Evolutionary conservation across 2,797 vertebrate genomes (phyloP).

Genomic region (Vipera latastei): DNA sequence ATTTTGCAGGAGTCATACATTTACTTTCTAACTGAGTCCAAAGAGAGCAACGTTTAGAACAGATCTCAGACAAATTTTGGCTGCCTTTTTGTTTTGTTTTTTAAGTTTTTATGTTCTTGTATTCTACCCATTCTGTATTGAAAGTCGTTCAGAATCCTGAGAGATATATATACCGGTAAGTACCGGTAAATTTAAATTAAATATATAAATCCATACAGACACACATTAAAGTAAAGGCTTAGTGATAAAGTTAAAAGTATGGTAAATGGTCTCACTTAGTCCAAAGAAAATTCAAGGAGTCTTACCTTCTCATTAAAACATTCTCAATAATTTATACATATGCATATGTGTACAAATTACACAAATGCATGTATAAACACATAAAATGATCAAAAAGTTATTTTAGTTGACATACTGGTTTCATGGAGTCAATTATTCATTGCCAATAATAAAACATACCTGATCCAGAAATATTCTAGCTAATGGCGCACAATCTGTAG

Average conservation of each 20-base stretch:
- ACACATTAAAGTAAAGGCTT: neutral
- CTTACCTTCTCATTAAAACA: neutral
- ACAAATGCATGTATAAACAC: neutral
- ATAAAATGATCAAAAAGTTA: neutral
- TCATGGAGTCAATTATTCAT: neutral
- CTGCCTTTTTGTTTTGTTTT: neutral
- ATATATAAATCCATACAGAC: too few relatives aligned
- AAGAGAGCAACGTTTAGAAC: too few relatives aligned
- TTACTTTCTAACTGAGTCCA: neutral
- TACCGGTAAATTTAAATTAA: too few relatives aligned
- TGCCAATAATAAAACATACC: slow-evolving; percentile 71
- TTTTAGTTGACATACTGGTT: neutral
- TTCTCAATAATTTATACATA: neutral
- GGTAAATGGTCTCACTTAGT: neutral
- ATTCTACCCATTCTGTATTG: neutral
- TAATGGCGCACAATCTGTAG: slow-evolving; percentile 93
- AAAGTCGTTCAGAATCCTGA: neutral
- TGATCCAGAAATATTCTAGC: slow-evolving; percentile 96
- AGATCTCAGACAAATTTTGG: too few relatives aligned
- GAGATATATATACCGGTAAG: too few relatives aligned
- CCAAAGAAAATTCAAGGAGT: neutral
- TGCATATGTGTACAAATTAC: neutral
- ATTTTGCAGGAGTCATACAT: neutral
- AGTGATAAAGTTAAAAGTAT: neutral
- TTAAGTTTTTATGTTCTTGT: neutral